Conservation (phyloP, 64 coral and sea anemone genomes). For the Actinia tenebrosa region DNA sequence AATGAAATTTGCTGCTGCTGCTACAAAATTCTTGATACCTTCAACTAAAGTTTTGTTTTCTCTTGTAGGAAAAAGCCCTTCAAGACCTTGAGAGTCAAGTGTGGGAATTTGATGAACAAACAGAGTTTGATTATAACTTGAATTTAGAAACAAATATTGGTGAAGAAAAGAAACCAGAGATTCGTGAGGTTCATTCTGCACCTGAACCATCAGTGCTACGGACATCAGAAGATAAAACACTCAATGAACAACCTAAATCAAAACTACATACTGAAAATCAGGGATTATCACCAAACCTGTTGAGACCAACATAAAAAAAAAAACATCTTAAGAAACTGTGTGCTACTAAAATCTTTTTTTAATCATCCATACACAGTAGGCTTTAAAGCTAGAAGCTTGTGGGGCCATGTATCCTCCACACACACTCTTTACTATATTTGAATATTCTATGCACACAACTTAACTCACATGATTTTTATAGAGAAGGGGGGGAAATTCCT, state of each 20-base stretch:
- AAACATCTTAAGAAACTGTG: too few relatives aligned
- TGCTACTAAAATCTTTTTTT: too few relatives aligned
- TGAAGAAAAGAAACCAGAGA: background rate
- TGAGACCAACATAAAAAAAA: background rate
- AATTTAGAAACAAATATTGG: background rate
- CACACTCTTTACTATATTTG: too few relatives aligned
- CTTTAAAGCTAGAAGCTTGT: too few relatives aligned
- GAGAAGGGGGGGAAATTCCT: too few relatives aligned
- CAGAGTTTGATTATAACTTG: background rate
- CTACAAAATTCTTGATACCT: too few relatives aligned
- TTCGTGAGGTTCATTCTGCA: background rate
- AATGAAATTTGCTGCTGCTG: too few relatives aligned
- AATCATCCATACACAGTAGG: too few relatives aligned
- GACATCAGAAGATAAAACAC: background rate
- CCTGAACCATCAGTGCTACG: background rate
- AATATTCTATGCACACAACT: too few relatives aligned
- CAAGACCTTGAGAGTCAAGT: conserved; percentile 52
- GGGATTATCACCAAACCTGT: background rate
- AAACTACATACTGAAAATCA: background rate
- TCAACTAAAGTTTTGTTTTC: background rate
- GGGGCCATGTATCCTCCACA: too few relatives aligned
- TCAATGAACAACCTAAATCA: background rate
- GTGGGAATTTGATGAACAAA: conserved; percentile 55
- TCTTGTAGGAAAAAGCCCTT: conserved; percentile 53
- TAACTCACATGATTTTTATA: too few relatives aligned